Percentiles rank a stretch among this genome's conserved stretches.
Conservation (phyloP, 2,113 vertebrate species). For the Colossoma macropomum region DNA sequence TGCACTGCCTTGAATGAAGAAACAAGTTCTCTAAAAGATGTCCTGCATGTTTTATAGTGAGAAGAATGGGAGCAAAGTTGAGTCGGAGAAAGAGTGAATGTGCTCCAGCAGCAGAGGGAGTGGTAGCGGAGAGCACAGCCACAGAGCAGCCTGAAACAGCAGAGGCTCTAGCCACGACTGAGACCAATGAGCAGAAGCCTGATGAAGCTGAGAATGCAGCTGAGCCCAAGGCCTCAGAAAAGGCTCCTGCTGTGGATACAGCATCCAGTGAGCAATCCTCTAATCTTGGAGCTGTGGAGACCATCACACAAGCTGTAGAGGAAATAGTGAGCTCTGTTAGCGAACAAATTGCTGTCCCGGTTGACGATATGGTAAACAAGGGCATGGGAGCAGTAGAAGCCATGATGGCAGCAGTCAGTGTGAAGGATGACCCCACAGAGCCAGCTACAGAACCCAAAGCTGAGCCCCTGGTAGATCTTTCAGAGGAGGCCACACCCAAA, state of each 20-base stretch:
- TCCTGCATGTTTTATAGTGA: conserved; percentile 49
- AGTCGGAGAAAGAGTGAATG: conserved; percentile 57
- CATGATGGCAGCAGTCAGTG: conserved; percentile 33
- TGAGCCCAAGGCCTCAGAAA: conserved; percentile 9
- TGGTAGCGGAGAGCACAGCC: background rate
- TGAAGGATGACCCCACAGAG: conserved; percentile 40
- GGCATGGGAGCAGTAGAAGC: conserved; percentile 32
- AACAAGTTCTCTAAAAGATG: background rate
- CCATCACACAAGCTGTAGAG: conserved; percentile 32
- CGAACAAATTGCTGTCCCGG: conserved; percentile 36
- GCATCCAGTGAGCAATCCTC: background rate
- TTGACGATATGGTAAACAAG: conserved; percentile 43
- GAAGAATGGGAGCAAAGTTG: conserved; percentile 71
- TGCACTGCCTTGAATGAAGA: background rate
- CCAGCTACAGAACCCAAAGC: conserved; percentile 21
- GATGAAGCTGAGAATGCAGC: conserved; percentile 12
- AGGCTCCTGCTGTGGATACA: background rate
- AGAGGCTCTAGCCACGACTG: conserved; percentile 1
- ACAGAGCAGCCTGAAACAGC: conserved; percentile 42
- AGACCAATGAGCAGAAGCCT: conserved; percentile 26
- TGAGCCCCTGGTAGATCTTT: conserved; percentile 12
- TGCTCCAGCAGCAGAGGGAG: conserved; percentile 35
- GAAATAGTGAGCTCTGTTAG: conserved; percentile 18
- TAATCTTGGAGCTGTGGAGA: conserved; percentile 13
- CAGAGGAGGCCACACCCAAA: conserved; percentile 17